A percentile compares a stretch with the other conserved stretches of the same genome.
These are phyloP conservation scores for Galaxias olidus DNA, from an alignment of 2,797 vertebrate species.

Conservation along the genomic window DNA sequence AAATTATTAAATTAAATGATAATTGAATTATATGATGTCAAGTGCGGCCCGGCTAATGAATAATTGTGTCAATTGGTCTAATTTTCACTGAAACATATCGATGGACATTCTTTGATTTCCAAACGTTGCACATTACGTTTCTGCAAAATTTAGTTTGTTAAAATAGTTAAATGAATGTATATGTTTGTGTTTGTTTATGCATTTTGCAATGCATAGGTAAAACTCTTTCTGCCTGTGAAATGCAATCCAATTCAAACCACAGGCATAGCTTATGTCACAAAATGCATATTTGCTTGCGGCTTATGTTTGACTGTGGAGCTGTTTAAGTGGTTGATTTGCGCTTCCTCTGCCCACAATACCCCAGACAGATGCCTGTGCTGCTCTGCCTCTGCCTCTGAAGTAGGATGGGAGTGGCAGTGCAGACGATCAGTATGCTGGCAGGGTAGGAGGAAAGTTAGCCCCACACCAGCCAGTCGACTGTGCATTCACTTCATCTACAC, in stretches of 20 bases:
- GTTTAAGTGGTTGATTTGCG: constrained; percentile 18
- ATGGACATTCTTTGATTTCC: too few relatives aligned
- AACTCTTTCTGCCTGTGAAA: too few relatives aligned
- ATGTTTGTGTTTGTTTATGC: too few relatives aligned
- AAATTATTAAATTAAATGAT: too few relatives aligned
- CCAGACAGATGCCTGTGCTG: constrained; percentile 44
- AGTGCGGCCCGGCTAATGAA: too few relatives aligned
- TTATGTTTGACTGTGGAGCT: constrained; percentile 25
- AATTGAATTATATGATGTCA: too few relatives aligned
- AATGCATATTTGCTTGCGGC: constrained; percentile 45
- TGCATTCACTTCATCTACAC: constrained; percentile 36
- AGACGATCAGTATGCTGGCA: constrained; percentile 37
- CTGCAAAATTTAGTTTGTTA: too few relatives aligned
- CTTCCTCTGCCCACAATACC: constrained; percentile 33
- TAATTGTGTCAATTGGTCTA: too few relatives aligned
- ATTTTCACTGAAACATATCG: too few relatives aligned
- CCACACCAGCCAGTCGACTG: constrained; percentile 30
- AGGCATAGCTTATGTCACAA: constrained; percentile 33
- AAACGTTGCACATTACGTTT: too few relatives aligned
- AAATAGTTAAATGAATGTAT: too few relatives aligned
- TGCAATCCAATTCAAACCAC: constrained; percentile 13
- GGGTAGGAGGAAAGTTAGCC: constrained; percentile 39
- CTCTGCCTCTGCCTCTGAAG: constrained; percentile 32
- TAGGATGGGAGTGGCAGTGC: constrained; percentile 33
- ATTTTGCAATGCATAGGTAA: too few relatives aligned